These are phyloP conservation scores for Arizona elegans DNA, from an alignment of 2,113 vertebrate species.

Conservation along the genomic window DNA sequence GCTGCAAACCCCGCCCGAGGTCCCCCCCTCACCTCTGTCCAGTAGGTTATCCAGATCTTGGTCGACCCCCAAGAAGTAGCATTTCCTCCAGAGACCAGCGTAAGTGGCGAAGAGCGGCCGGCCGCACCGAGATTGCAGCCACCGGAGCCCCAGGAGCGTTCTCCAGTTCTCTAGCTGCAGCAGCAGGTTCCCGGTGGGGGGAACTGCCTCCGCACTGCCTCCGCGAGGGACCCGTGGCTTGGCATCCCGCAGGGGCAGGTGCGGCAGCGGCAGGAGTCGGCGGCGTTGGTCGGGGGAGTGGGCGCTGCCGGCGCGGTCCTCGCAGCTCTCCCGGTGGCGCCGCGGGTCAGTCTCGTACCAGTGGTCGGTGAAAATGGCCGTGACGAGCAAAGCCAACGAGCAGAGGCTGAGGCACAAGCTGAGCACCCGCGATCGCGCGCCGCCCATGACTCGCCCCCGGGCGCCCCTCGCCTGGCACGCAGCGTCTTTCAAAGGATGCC, in stretches of 20 bases:
- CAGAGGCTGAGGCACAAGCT: constrained; percentile 77
- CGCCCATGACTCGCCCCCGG: not conserved
- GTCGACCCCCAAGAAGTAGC: constrained; percentile 79
- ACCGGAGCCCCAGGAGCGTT: constrained; percentile 82
- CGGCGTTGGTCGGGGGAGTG: constrained; percentile 84
- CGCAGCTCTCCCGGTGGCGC: constrained; percentile 84
- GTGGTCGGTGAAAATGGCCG: constrained; percentile 83
- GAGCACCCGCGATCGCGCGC: constrained; percentile 68
- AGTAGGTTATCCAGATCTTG: constrained; percentile 83
- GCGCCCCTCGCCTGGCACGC: not conserved
- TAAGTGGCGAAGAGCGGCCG: constrained; percentile 82
- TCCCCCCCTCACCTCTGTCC: constrained; percentile 66
- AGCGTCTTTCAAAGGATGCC: constrained; percentile 46
- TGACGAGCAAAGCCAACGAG: constrained; percentile 77
- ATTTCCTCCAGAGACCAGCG: constrained; percentile 84
- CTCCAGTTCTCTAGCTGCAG: constrained; percentile 81
- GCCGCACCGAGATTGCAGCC: constrained; percentile 83
- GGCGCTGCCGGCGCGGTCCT: constrained; percentile 70
- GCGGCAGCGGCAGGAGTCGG: constrained; percentile 87
- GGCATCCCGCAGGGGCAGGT: constrained; percentile 83
- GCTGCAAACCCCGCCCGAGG: not conserved
- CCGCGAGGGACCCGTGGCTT: constrained; percentile 66
- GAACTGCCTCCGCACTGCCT: constrained; percentile 64
- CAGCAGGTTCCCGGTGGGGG: constrained; percentile 65
- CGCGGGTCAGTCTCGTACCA: constrained; percentile 88